Evolutionary conservation across 1,140 invertebrate species (phyloP).

Genomic region (Pollicipes pollicipes): DNA sequence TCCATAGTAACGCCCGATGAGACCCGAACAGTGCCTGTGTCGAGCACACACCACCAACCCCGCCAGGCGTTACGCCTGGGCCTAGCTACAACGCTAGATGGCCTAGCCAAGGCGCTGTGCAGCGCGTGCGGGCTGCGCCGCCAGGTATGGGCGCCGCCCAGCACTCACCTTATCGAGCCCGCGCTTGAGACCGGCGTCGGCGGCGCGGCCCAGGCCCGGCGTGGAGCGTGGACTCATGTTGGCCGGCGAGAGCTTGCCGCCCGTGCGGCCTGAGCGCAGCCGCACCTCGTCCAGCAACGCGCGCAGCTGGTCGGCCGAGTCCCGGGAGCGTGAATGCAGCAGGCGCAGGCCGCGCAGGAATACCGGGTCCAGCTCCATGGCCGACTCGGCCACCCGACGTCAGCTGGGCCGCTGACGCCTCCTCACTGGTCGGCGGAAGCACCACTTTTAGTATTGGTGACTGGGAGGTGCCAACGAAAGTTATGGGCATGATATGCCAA

Average conservation of each 20-base stretch:
- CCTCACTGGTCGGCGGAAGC: too few relatives aligned
- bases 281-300: slow-evolving; percentile 56
- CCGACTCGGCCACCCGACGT: too few relatives aligned
- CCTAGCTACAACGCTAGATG: not conserved
- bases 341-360: slow-evolving; percentile 54
- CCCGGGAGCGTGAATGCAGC: slow-evolving; percentile 55
- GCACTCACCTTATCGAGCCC: not conserved
- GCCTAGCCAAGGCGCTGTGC: too few relatives aligned
- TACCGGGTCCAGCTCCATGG: slow-evolving; percentile 50
- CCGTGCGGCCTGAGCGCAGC: slow-evolving; percentile 23
- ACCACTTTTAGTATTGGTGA: too few relatives aligned
- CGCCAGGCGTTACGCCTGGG: not conserved
- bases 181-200: not conserved
- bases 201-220: not conserved
- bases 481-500: too few relatives aligned
- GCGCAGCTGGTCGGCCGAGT: slow-evolving; percentile 57
- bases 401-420: too few relatives aligned
- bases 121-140: too few relatives aligned
- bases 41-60: too few relatives aligned
- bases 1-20: too few relatives aligned
- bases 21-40: too few relatives aligned
- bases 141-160: too few relatives aligned
- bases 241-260: slow-evolving; percentile 1
- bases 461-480: too few relatives aligned
- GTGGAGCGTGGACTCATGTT: not conserved